Evolutionary conservation across 2,888 invertebrate genomes (phyloP).

Genomic region (Mystacides longicornis): DNA sequence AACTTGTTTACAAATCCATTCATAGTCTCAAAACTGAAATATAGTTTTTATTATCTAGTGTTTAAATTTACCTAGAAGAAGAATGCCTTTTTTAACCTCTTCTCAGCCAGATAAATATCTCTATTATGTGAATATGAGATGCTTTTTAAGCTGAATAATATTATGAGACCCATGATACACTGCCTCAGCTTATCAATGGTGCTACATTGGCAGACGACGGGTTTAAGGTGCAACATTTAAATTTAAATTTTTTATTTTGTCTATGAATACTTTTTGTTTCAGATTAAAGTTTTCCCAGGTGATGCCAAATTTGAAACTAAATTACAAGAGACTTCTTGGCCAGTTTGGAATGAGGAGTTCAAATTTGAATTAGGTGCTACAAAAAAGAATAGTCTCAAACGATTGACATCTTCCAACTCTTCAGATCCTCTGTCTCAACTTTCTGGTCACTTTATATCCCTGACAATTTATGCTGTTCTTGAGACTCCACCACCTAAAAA

Average conservation of each 20-base stretch:
- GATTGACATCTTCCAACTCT: conserved; percentile 46
- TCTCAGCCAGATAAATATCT: too few species aligned
- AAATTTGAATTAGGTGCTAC: conserved; percentile 57
- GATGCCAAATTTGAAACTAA: conserved; percentile 69
- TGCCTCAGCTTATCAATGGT: too few species aligned
- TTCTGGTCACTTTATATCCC: conserved; percentile 59
- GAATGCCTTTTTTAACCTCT: too few species aligned
- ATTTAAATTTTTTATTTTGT: background rate
- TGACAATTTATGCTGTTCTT: conserved; percentile 61
- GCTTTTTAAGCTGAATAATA: too few species aligned
- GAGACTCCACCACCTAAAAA: conserved; percentile 44
- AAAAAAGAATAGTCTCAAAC: conserved; percentile 44
- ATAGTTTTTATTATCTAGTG: too few species aligned
- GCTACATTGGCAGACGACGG: too few species aligned
- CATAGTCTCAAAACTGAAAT: too few species aligned
- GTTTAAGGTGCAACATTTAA: too few species aligned
- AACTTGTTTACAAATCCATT: too few species aligned
- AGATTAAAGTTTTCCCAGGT: conserved; percentile 74
- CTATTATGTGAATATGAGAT: too few species aligned
- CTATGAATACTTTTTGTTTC: conserved; percentile 27
- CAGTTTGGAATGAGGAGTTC: conserved; percentile 73
- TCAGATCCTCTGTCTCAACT: conserved; percentile 50
- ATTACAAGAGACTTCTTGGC: conserved; percentile 69
- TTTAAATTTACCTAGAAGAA: too few species aligned
- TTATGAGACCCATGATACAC: too few species aligned